These are phyloP conservation scores for Oceanodroma leucorhoa DNA, from an alignment of 2,797 vertebrate genomes.

Conservation along the genomic window DNA sequence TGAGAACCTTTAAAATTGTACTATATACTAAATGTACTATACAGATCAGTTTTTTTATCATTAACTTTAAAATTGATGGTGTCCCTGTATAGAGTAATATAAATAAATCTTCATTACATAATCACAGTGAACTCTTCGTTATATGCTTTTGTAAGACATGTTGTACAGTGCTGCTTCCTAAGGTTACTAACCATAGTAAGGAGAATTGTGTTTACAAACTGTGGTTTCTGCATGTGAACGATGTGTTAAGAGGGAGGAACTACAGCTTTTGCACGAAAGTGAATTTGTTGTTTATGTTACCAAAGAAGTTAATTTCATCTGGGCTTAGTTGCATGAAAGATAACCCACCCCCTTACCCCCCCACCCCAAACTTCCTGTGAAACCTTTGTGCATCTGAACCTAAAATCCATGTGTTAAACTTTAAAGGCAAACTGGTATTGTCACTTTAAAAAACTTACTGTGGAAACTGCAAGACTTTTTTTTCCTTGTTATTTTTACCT, in stretches of 20 bases:
- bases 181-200: background rate
- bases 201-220: background rate
- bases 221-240: background rate
- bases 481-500: background rate
- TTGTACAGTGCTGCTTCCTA: background rate
- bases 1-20: background rate
- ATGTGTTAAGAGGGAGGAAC: background rate
- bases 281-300: background rate
- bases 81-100: constrained; percentile 13
- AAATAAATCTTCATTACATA: background rate
- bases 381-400: background rate
- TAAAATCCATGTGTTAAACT: background rate
- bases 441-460: background rate
- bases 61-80: constrained; percentile 34
- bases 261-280: background rate
- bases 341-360: background rate
- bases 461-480: background rate
- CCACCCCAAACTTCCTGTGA: background rate
- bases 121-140: background rate
- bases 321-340: background rate
- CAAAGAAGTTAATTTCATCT: background rate
- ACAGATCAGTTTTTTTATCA: background rate
- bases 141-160: background rate
- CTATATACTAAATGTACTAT: background rate
- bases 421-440: background rate